phyloP scores from a whole-genome alignment of 2,888 invertebrate genomes.

The Polyommatus icarus region DNA sequence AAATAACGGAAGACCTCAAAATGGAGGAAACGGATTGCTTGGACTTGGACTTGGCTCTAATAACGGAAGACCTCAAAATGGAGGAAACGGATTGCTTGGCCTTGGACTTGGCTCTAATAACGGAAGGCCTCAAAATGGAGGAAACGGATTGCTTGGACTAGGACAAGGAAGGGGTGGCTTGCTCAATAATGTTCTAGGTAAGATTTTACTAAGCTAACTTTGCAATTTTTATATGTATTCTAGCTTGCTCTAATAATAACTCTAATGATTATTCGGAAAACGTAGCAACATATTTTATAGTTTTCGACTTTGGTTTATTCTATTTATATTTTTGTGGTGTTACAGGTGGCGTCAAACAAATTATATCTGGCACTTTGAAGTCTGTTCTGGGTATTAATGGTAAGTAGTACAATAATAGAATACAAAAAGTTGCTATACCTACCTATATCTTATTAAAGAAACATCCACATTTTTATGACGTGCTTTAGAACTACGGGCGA shows the following conservation, averaged over 20 bases:
- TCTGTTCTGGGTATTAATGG: background rate
- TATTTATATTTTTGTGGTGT: background rate
- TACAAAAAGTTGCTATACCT: no score
- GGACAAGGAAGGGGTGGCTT: background rate
- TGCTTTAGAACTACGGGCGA: no score
- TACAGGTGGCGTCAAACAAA: background rate
- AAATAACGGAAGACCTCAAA: background rate
- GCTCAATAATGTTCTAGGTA: background rate
- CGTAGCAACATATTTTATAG: background rate
- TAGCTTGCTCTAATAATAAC: no score
- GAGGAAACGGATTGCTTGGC: background rate
- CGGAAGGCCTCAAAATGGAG: background rate
- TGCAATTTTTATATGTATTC: background rate
- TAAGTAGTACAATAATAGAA: background rate
- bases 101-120: background rate
- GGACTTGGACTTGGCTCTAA: background rate
- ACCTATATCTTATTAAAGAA: no score
- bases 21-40: background rate
- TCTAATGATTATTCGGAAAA: background rate
- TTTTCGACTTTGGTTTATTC: background rate
- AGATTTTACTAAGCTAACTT: background rate
- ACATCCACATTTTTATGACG: background rate
- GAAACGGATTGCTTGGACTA: background rate
- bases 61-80: background rate
- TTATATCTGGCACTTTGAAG: conserved; percentile 7